Conservation (phyloP, 2,888 invertebrate genomes). For the Mesorhabditis spiculigera region DNA sequence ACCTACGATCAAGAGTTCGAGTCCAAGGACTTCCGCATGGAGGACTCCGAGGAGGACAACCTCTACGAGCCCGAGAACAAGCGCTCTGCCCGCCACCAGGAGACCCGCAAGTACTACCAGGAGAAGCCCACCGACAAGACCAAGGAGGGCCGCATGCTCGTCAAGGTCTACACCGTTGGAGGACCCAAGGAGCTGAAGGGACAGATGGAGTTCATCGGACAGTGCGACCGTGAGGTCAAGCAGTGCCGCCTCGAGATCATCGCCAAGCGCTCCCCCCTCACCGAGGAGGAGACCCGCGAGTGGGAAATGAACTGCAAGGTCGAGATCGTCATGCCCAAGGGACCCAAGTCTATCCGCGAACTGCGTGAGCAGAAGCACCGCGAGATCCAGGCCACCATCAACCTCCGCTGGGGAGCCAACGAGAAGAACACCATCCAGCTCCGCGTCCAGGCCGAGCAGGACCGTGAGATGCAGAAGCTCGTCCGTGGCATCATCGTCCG, state of each 20-base stretch:
- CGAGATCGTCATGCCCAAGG: conserved; percentile 23
- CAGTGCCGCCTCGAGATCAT: conserved; percentile 28
- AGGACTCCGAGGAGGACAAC: conserved; percentile 28
- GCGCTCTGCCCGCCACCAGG: conserved; percentile 24
- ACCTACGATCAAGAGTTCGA: conserved; percentile 16
- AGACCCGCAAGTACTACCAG: conserved; percentile 16
- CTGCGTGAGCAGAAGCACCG: conserved; percentile 31
- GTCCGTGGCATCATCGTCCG: conserved; percentile 20
- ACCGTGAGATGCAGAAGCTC: conserved; percentile 30
- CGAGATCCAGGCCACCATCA: conserved; percentile 22
- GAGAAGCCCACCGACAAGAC: conserved; percentile 25
- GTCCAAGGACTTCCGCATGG: conserved; percentile 20
- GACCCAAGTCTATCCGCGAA: conserved; percentile 16
- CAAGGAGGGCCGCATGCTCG: conserved; percentile 25
- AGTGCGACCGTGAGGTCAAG: conserved; percentile 27
- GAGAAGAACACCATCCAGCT: conserved; percentile 25
- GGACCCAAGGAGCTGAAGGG: conserved; percentile 10
- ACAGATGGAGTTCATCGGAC: conserved; percentile 20
- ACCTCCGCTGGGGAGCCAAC: conserved; percentile 21
- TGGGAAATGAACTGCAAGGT: conserved; percentile 19
- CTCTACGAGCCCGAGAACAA: conserved; percentile 24
- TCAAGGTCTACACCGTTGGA: conserved; percentile 22
- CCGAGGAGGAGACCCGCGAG: conserved; percentile 18
- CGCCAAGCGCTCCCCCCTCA: conserved; percentile 12
- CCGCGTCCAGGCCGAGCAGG: conserved; percentile 29